phyloP scores from a whole-genome alignment of 2,113 vertebrate species.

The Mustela nigripes region DNA sequence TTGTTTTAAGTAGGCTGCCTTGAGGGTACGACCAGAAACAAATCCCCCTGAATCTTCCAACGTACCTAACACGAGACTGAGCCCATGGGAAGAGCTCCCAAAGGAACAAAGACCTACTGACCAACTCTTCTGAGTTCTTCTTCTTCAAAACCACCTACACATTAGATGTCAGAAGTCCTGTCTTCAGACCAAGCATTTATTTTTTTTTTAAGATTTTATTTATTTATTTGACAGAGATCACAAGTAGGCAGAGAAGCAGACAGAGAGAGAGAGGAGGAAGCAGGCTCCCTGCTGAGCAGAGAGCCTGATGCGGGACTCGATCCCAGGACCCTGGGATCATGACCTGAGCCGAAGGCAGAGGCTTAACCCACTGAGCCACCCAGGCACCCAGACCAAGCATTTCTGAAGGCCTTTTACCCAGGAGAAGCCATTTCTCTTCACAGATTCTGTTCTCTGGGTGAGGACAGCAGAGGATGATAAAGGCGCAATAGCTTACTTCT shows the following conservation, averaged over 20 bases:
- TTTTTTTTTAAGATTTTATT: no score
- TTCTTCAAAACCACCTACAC: not conserved
- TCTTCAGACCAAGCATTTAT: accelerated
- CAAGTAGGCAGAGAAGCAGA: no score
- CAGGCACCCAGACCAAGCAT: no score
- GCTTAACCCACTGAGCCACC: no score
- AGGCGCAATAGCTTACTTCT: not conserved
- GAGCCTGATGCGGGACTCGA: no score
- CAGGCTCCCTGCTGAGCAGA: no score
- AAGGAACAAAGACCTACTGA: not conserved
- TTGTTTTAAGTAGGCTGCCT: accelerated
- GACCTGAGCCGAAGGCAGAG: no score
- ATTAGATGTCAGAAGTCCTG: not conserved
- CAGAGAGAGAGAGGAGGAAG: no score
- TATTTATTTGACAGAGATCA: no score
- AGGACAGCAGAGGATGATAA: not conserved
- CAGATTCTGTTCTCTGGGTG: not conserved
- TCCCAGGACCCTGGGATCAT: no score
- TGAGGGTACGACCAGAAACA: accelerated
- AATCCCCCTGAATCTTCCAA: not conserved
- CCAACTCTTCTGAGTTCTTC: not conserved
- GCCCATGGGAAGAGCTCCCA: accelerated
- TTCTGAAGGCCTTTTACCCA: not conserved
- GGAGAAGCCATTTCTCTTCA: not conserved
- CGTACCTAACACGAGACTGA: accelerated